Conservation (phyloP, 1,140 invertebrate genomes). For the Vollenhovia emeryi region DNA sequence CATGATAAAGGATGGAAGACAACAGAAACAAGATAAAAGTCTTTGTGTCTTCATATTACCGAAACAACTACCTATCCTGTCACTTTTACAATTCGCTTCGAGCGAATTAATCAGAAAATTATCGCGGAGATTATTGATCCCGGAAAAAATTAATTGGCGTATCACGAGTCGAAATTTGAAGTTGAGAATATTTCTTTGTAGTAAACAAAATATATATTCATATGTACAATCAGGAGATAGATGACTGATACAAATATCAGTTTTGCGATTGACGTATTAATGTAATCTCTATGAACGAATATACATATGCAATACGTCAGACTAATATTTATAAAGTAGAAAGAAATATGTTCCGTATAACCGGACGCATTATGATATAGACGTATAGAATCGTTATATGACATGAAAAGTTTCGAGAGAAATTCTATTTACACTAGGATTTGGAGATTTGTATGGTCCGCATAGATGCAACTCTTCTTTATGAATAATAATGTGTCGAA, state of each 20-base stretch:
- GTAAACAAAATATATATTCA: conserved; percentile 52
- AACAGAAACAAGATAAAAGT: conserved; percentile 11
- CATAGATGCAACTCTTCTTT: conserved; percentile 37
- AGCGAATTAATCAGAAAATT: background rate
- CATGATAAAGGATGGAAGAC: conserved; percentile 44
- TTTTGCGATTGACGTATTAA: conserved; percentile 22
- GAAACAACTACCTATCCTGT: background rate
- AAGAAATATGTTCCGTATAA: conserved; percentile 26
- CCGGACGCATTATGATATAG: conserved; percentile 4
- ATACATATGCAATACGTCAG: conserved; percentile 17
- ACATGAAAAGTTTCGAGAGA: background rate
- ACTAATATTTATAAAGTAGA: conserved; percentile 27
- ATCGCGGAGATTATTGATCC: background rate
- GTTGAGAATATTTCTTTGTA: background rate
- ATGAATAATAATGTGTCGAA: conserved; percentile 40
- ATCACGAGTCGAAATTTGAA: conserved; percentile 11
- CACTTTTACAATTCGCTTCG: background rate
- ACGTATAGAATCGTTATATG: conserved; percentile 13
- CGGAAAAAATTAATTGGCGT: background rate
- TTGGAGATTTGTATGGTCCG: conserved; percentile 55
- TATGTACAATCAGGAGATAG: conserved; percentile 43
- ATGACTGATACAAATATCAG: conserved; percentile 21
- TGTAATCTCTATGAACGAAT: background rate
- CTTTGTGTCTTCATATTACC: background rate
- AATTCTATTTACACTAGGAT: conserved; percentile 48